Percentiles rank a stretch among this genome's conserved stretches.
These are phyloP conservation scores for Xylocopa sonorina DNA, from an alignment of 1,140 invertebrate species.

Conservation along the genomic window DNA sequence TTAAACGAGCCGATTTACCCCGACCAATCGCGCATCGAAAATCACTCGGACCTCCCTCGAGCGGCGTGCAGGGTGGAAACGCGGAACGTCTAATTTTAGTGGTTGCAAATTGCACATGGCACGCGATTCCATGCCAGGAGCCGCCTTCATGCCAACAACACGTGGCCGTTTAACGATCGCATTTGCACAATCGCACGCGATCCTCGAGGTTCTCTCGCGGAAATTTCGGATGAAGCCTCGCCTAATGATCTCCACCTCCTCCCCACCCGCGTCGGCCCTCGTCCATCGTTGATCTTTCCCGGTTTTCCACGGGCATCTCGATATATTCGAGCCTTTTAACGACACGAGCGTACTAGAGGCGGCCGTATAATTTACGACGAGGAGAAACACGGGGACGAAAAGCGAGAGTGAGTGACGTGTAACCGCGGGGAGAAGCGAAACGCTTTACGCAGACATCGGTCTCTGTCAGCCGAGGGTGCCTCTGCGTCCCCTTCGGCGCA, in stretches of 20 bases:
- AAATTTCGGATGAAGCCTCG: neutral
- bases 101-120: conserved; percentile 33
- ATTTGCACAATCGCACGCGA: conserved; percentile 7
- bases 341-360: too few species aligned
- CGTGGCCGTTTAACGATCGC: conserved; percentile 27
- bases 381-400: neutral
- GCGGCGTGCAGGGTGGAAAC: neutral
- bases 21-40: neutral
- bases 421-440: conserved; percentile 5
- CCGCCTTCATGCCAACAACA: conserved; percentile 37
- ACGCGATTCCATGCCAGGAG: conserved; percentile 18
- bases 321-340: neutral
- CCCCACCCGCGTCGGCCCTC: too few species aligned
- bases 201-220: neutral
- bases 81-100: conserved; percentile 33
- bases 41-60: conserved; percentile 3
- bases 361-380: conserved; percentile 42
- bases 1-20: neutral
- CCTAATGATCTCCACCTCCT: conserved; percentile 14
- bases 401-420: conserved; percentile 30
- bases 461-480: conserved; percentile 34
- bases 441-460: conserved; percentile 34
- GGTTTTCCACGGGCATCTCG: neutral
- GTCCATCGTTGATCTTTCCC: neutral
- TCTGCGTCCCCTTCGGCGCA: neutral